These are phyloP conservation scores for Calypte anna DNA, from an alignment of 2,113 vertebrate species.

Conservation along the genomic window DNA sequence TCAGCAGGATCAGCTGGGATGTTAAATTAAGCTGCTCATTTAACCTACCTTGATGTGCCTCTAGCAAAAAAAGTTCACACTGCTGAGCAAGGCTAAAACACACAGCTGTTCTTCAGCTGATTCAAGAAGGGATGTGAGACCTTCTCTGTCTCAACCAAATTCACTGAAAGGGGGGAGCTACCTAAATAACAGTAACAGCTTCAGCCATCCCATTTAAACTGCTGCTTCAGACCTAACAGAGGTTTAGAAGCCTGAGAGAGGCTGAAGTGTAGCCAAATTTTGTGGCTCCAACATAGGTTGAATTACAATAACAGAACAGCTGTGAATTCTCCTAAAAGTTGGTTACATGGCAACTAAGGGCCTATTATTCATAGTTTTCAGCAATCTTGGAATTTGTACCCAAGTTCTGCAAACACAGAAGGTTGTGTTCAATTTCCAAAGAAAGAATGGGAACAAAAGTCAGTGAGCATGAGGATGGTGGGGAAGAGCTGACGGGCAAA, in stretches of 20 bases:
- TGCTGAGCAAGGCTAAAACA: not conserved
- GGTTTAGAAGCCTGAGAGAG: not conserved
- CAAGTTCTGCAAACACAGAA: not conserved
- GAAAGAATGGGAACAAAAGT: not conserved
- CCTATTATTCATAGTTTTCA: slow-evolving; percentile 19
- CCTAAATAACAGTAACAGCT: not conserved
- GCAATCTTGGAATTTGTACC: not conserved
- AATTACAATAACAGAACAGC: slow-evolving; percentile 35
- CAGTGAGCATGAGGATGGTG: not conserved
- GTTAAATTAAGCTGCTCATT: not conserved
- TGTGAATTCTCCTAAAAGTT: not conserved
- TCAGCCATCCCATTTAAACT: not conserved
- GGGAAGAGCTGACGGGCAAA: slow-evolving; percentile 6
- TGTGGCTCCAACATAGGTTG: not conserved
- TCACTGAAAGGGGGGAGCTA: not conserved
- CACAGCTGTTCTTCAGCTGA: not conserved
- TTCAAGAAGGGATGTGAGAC: not conserved
- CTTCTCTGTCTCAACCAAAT: not conserved
- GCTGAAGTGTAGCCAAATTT: not conserved
- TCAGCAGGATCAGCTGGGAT: not conserved
- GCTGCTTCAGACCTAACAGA: not conserved
- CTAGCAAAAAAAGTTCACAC: not conserved
- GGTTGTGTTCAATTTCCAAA: not conserved
- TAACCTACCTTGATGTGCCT: not conserved
- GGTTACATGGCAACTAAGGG: not conserved